Conservation (phyloP, 2,113 vertebrate species). For the Callipepla californica region DNA sequence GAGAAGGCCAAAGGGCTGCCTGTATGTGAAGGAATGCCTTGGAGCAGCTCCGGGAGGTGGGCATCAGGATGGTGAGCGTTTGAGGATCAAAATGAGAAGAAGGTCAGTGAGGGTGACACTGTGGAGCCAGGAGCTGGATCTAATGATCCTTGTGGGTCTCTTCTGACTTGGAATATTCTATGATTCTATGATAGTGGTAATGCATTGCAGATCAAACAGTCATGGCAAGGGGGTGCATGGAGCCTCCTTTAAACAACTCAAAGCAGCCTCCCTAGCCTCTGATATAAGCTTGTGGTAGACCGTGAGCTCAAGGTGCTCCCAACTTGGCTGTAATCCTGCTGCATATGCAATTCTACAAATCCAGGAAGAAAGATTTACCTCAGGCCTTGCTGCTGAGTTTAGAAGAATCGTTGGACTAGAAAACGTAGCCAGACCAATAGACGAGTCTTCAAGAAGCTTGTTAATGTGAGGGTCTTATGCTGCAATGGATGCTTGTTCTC, state of each 20-base stretch:
- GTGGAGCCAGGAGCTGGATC: neutral
- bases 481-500: neutral
- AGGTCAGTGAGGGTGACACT: neutral
- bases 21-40: neutral
- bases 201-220: neutral
- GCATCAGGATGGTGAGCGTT: neutral
- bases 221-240: neutral
- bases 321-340: neutral
- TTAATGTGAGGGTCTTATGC: neutral
- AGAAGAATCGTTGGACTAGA: neutral
- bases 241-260: neutral
- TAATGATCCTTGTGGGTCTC: neutral
- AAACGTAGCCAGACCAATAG: neutral
- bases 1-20: neutral
- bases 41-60: neutral
- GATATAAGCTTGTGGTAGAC: neutral
- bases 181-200: neutral
- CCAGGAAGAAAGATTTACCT: neutral
- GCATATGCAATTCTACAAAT: no score
- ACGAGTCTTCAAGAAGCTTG: neutral
- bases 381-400: neutral
- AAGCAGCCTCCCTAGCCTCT: neutral
- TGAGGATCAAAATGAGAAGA: neutral
- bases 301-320: neutral
- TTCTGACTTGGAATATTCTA: neutral